These are phyloP conservation scores for Myiotriccus ornatus DNA, from an alignment of 2,797 vertebrate species.

Conservation along the genomic window DNA sequence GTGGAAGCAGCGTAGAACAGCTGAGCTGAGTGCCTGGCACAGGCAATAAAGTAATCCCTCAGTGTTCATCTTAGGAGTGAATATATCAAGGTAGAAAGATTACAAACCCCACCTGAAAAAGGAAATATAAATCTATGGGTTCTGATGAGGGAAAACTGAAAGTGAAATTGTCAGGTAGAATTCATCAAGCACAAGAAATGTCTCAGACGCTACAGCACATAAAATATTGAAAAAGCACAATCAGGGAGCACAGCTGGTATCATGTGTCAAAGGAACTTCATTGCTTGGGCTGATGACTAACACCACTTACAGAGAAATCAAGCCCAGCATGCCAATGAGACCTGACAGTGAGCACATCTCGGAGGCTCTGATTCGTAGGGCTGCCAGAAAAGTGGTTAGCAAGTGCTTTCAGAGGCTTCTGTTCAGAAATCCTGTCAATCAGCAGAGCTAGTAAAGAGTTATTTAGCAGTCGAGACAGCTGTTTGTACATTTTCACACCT, in stretches of 20 bases:
- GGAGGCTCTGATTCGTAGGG: not conserved
- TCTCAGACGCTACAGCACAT: accelerated
- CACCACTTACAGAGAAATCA: not conserved
- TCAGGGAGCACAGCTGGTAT: not conserved
- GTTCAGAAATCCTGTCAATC: not conserved
- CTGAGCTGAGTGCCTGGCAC: not conserved
- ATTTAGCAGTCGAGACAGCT: not conserved
- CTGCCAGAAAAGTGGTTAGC: not conserved
- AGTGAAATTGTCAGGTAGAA: not conserved
- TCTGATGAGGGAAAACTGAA: not conserved
- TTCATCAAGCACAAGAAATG: not conserved
- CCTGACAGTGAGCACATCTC: not conserved
- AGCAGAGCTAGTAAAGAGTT: not conserved
- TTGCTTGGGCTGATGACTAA: not conserved
- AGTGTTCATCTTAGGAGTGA: not conserved
- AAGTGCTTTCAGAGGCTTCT: not conserved
- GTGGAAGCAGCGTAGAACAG: not conserved
- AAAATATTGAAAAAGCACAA: not conserved
- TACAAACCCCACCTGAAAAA: not conserved
- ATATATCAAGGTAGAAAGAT: not conserved
- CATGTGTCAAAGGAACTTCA: not conserved
- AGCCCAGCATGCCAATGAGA: not conserved
- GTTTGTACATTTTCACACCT: not conserved
- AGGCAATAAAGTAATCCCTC: not conserved
- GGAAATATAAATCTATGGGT: not conserved